Evolutionary conservation across 2,113 vertebrate genomes (phyloP), one percentile per base, ranked within the genome.

Genomic region (Martes martes): DNA sequence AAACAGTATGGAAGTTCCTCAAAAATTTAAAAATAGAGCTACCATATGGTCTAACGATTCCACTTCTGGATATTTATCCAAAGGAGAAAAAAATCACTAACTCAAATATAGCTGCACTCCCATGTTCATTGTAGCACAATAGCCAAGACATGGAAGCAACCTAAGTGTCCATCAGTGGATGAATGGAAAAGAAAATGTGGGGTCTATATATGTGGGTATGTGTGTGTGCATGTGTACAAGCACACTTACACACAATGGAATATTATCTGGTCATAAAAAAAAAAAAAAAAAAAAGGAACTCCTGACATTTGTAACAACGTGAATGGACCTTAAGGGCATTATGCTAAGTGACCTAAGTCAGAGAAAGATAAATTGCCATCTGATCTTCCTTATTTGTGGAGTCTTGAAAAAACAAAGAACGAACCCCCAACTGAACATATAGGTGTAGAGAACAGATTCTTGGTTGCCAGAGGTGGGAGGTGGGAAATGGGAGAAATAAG

Each of bases 161-260:
- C 42, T 31, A 47, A 61, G 59, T 79, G 42, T 65, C 45, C 10
- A 14, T 91, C 33, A 65, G 4, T 65, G 47, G 89, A 79, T 50
- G 24, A 65, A 91, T 14, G 33, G 74, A 52, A 90, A n/a, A 79
- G 42, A 91, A 79, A 16, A 31, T 52, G 15, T 79, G 11, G 28
- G 4, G 11, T 57, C 10, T 61, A 2, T n/a, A 0, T 42, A 7
- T 47, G 0, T 50, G 1, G 50, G 4, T 33, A 4, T 33, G 24
- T 61, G 10, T 59, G 1, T 73, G 28, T 65, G 0, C 47, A 0
- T 85, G 1, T 42, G 15, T 83, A 2, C 26, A 26, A 24, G 8
- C 23, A 0, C 1, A 50, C 0, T 9, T 4, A 16, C 4, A 55
- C 57, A 47, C 19, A 3, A 23, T 24, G 45, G 42, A 80, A 10